These are phyloP conservation scores for Orchesella cincta DNA, from an alignment of 1,140 invertebrate species.

Conservation along the genomic window DNA sequence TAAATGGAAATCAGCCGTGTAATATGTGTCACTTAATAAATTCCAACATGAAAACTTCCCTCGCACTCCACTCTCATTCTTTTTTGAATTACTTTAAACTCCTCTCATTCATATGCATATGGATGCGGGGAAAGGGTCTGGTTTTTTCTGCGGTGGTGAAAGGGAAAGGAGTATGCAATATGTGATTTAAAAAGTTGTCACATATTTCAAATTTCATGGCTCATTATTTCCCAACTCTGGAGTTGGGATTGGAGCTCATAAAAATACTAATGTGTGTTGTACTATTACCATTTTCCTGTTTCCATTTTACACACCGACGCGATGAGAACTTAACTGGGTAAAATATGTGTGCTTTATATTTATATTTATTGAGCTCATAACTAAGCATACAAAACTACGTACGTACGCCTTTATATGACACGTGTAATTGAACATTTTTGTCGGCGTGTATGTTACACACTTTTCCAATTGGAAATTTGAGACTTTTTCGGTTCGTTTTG, in stretches of 20 bases:
- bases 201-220: slow-evolving; percentile 27
- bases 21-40: slow-evolving; percentile 29
- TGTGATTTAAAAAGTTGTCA: slow-evolving; percentile 29
- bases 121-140: too few species aligned
- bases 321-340: too few species aligned
- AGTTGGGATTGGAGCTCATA: slow-evolving; percentile 19
- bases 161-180: background rate
- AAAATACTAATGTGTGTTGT: slow-evolving; percentile 8
- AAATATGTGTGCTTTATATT: too few species aligned
- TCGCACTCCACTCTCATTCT: background rate
- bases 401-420: too few species aligned
- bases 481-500: too few species aligned
- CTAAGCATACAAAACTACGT: too few species aligned
- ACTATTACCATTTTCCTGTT: slow-evolving; percentile 10
- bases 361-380: too few species aligned
- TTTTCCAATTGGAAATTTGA: too few species aligned
- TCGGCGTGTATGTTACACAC: too few species aligned
- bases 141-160: background rate
- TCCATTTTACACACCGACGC: slow-evolving; percentile 2
- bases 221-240: slow-evolving; percentile 23
- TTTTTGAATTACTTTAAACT: background rate
- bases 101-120: background rate
- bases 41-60: background rate
- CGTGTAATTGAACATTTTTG: too few species aligned
- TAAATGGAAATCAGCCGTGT: slow-evolving; percentile 15